A percentile compares a stretch with the other conserved stretches of the same genome.
Conservation (phyloP, 2,113 vertebrate species). For the Naja naja region DNA sequence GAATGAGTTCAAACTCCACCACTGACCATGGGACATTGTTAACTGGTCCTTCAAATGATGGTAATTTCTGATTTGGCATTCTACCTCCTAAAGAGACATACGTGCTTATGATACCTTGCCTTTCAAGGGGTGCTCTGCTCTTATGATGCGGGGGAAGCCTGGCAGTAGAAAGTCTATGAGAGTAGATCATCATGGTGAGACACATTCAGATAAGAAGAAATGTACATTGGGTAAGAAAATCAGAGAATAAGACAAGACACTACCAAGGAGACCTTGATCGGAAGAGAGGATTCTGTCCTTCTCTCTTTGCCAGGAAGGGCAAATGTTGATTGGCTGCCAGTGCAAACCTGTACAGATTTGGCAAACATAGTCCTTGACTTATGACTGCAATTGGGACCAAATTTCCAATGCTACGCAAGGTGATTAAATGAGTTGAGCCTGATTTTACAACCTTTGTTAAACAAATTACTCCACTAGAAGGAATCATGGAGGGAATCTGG, state of each 20-base stretch:
- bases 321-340: background rate
- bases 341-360: background rate
- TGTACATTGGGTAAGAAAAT: background rate
- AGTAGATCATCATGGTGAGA: background rate
- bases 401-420: background rate
- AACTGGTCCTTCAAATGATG: background rate
- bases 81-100: background rate
- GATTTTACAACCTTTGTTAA: too few relatives aligned
- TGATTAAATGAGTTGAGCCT: too few relatives aligned
- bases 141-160: background rate
- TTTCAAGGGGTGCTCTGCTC: background rate
- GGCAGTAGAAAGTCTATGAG: background rate
- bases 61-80: background rate
- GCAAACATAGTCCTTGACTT: background rate
- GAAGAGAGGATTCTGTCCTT: background rate
- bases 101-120: background rate
- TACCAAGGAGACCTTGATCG: background rate
- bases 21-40: background rate
- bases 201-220: background rate
- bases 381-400: background rate
- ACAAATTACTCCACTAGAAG: too few relatives aligned
- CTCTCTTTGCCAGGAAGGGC: background rate
- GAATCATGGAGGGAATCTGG: too few relatives aligned
- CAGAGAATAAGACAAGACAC: background rate
- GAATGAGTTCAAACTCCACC: background rate